phyloP scores from a whole-genome alignment of 2,797 vertebrate species.

The Leucoraja ocellata region DNA sequence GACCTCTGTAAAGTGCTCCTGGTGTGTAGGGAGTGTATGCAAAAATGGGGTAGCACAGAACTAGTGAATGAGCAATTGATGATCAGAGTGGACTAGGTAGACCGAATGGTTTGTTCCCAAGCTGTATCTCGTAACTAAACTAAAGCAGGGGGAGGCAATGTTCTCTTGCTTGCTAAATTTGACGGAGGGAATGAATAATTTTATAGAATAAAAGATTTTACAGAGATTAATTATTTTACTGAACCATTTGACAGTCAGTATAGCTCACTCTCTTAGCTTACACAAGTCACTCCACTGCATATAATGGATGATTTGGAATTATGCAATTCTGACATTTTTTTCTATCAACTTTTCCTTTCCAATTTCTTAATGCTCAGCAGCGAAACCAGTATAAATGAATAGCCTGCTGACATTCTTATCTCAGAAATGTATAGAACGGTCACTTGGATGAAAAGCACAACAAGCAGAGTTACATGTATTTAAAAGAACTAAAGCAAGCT shows the following conservation, averaged over 20 bases:
- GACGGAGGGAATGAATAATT: constrained; percentile 4
- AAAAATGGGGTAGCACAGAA: no score
- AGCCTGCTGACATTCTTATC: not conserved
- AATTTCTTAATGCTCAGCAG: not conserved
- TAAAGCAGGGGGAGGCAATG: no score
- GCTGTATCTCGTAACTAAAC: no score
- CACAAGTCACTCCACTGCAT: not conserved
- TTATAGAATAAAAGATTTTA: not conserved
- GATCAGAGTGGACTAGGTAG: no score
- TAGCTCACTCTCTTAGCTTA: not conserved
- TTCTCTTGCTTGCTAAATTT: not conserved
- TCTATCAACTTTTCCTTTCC: not conserved
- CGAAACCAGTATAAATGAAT: not conserved
- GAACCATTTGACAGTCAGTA: not conserved
- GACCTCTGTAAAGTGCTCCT: no score
- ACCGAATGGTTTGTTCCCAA: no score
- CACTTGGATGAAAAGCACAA: not conserved
- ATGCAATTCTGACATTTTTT: constrained; percentile 9
- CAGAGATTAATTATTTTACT: constrained; percentile 23
- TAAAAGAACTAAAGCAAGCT: not conserved
- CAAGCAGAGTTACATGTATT: not conserved
- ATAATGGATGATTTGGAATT: constrained; percentile 22
- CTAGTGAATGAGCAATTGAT: no score
- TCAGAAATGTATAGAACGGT: not conserved
- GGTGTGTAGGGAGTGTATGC: no score